Evolutionary conservation across 2,113 vertebrate genomes (phyloP), one percentile per base, ranked within the genome.

Genomic region (Nicator chloris): DNA sequence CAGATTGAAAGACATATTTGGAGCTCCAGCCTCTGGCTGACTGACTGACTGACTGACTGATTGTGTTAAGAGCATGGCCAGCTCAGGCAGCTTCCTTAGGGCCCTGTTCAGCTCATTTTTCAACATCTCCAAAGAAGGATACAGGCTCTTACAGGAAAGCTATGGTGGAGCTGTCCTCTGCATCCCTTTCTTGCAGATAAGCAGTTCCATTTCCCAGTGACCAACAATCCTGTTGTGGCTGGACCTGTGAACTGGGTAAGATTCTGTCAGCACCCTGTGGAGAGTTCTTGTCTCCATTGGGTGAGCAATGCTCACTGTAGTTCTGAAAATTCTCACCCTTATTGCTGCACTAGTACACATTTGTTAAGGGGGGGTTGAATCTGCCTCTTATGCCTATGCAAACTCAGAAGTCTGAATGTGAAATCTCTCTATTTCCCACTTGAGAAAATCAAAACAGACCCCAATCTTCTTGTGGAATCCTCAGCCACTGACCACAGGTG

Each of bases 221-320:
- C 10, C 1, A n/a, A n/a, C n/a, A n/a, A n/a, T n/a, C 7, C 40
- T 0, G 0, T 19, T 19, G 60, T 0, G 1, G 31, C 53, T 53
- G 23, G 33, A n/a, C 6, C 10, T 50, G 7, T 40, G n/a, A 37
- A 15, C 4, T 23, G 28, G 7, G 6, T 44, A 16, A 75, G 53
- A 17, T 11, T 17, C 7, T 40, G 35, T 28, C 15, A 42, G 24
- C 21, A 61, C 23, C 12, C 20, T 33, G 2, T 6, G 50, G 17
- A 65, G n/a, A 37, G 3, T 23, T 63, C 26, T 9, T 57, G 21
- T 23, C 17, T 72, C 40, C 50, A 9, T 33, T 59, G 33, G 11
- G 14, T 71, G 20, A 75, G 20, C 31, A 6, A 30, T 1, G 7
- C 9, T 84, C 30, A 16, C 2, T n/a, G 26, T 15, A 20, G 27